These are phyloP conservation scores for Eublepharis macularius DNA, from an alignment of 2,113 vertebrate species.

Conservation along the genomic window DNA sequence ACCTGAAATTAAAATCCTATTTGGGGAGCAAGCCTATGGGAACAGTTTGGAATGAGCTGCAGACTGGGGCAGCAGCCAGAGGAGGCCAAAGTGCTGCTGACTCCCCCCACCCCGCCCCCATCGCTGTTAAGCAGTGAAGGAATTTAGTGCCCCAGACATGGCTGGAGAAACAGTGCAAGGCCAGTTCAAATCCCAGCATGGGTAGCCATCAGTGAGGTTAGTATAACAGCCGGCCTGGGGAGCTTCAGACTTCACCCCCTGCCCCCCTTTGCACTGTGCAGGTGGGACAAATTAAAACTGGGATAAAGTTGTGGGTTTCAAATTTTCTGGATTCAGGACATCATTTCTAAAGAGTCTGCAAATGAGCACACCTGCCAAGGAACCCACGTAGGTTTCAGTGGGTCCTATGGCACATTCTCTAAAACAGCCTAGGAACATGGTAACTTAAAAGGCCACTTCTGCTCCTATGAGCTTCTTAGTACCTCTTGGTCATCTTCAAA, in stretches of 20 bases:
- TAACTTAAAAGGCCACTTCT: too few relatives aligned
- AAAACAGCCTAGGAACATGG: too few relatives aligned
- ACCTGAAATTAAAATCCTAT: constrained; percentile 29
- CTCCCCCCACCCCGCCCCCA: not conserved
- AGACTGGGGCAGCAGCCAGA: constrained; percentile 5
- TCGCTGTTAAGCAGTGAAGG: constrained; percentile 75
- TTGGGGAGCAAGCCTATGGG: constrained; percentile 7
- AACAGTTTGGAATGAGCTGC: not conserved
- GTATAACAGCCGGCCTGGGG: constrained; percentile 10
- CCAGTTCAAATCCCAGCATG: constrained; percentile 77
- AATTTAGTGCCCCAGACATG: constrained; percentile 64
- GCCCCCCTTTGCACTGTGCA: not conserved
- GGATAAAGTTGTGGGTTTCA: not conserved
- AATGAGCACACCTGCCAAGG: too few relatives aligned
- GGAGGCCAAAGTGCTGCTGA: constrained; percentile 25
- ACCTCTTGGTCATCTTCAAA: too few relatives aligned
- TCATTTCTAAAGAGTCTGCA: too few relatives aligned
- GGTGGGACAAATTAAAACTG: not conserved
- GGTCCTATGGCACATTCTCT: too few relatives aligned
- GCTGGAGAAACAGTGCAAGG: constrained; percentile 63
- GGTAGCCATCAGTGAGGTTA: constrained; percentile 10
- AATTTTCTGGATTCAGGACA: not conserved
- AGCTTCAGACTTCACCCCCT: not conserved
- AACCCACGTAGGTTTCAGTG: too few relatives aligned
- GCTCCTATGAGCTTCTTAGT: too few relatives aligned